A percentile compares a stretch with the other conserved stretches of the same genome.
These are phyloP conservation scores for Pterocles orientalis DNA, from an alignment of 2,113 vertebrate species.

Conservation along the genomic window DNA sequence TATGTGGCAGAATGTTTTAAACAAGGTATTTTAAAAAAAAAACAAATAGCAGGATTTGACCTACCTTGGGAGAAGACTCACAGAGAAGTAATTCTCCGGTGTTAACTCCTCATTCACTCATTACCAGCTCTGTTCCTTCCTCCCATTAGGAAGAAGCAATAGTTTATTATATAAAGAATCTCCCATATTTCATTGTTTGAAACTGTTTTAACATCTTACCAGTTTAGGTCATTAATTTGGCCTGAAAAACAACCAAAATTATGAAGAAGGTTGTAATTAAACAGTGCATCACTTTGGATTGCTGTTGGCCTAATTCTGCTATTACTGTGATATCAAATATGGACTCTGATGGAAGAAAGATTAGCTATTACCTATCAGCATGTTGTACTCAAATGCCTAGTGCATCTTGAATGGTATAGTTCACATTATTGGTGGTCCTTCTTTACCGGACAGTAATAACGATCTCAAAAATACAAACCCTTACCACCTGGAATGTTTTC, in stretches of 20 bases:
- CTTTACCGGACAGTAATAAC: neutral
- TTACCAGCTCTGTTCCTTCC: neutral
- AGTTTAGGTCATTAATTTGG: neutral
- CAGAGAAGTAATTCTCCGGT: neutral
- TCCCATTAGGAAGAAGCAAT: neutral
- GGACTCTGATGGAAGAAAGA: neutral
- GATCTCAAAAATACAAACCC: neutral
- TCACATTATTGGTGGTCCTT: neutral
- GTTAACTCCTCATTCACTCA: neutral
- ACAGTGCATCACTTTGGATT: neutral
- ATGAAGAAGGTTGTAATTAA: neutral
- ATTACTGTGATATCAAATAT: neutral
- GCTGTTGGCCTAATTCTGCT: neutral
- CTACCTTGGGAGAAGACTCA: neutral
- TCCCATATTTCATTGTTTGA: neutral
- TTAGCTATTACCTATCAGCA: neutral
- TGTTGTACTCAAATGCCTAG: neutral
- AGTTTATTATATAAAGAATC: neutral
- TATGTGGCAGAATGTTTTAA: neutral
- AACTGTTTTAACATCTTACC: neutral
- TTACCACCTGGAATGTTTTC: slow-evolving; percentile 4
- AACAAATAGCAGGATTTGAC: neutral
- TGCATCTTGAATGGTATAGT: neutral
- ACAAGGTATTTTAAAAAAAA: neutral
- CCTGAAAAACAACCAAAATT: neutral